Evolutionary conservation across 2,888 invertebrate species (phyloP), one percentile per base, ranked within the genome.

Genomic region (Meiosimyza decipiens): DNA sequence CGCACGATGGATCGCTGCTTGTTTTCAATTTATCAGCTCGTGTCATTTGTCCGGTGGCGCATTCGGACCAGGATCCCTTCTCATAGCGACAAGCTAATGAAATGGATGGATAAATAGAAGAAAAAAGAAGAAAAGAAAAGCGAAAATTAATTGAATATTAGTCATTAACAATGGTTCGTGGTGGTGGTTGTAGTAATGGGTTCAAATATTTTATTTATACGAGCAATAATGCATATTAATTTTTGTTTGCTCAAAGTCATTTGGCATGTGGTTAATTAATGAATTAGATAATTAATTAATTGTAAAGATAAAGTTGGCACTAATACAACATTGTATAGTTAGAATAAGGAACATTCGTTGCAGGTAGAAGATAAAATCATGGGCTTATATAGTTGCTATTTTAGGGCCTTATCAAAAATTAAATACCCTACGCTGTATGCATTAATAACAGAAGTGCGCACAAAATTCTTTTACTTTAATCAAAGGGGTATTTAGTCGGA

Each of bases 41-140:
- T 79, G 92, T 92, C 93, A 95, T 95, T 89, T 92, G 91, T 77
- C 94, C 93, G 82, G 92, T 92, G 77, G 91, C 89, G 88, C 96
- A 96, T 84, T 93, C 94, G 84, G 92, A 92, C 95, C 95, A 96
- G 76, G 93, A 89, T 51, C 95, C 94, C 87, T 95, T 95, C 83
- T 95, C 95, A 88, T 96, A 96, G 80, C 95, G 93, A 88, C 96
- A 96, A 78, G 95, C 95, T 89, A 71, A 12, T 69, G 33, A 22
- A 62, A 15, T 51, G 6, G 22, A 67, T 9, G 62, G 49, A 6
- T 40, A 15, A 55, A n/a, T 66, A 50, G 33, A 64, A 16, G 16
- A 62, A 62, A 18, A n/a, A 40, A 15, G 47, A 47, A 60, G 50
- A 65, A 59, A 57, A 62, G 12, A 62, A 51, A 4, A 54, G 2